Conservation (phyloP, 2,797 vertebrate species). For the Telmatherina bonti region DNA sequence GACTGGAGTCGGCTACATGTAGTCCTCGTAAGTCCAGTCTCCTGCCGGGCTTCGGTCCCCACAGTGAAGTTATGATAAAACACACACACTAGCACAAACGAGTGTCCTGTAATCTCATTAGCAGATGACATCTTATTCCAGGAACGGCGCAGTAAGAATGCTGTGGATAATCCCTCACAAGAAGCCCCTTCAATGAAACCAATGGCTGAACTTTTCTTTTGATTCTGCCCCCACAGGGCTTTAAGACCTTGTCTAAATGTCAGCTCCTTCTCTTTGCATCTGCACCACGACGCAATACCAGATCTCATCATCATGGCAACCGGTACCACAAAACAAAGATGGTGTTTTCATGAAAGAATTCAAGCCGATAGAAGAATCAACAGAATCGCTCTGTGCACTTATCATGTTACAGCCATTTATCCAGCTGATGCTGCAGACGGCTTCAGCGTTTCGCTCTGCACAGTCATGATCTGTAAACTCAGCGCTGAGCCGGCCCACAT, state of each 20-base stretch:
- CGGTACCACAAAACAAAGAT: conserved; percentile 55
- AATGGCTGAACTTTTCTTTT: conserved; percentile 25
- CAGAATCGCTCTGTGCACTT: conserved; percentile 54
- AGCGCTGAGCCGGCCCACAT: too few species aligned
- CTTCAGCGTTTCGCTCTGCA: not conserved
- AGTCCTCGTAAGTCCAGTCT: too few species aligned
- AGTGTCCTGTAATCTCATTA: too few species aligned
- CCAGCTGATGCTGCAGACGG: conserved; percentile 7
- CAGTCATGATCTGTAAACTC: too few species aligned
- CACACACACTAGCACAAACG: too few species aligned
- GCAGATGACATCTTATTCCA: too few species aligned
- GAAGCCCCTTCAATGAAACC: conserved; percentile 19
- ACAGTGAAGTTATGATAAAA: too few species aligned
- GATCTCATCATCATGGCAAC: conserved; percentile 67
- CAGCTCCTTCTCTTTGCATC: conserved; percentile 31
- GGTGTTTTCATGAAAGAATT: conserved; percentile 81
- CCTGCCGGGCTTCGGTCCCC: too few species aligned
- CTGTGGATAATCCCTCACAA: too few species aligned
- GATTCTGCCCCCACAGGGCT: conserved; percentile 32
- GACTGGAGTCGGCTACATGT: too few species aligned
- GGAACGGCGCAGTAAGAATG: too few species aligned
- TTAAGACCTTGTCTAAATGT: conserved; percentile 26
- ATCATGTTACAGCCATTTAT: conserved; percentile 71
- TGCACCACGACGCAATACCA: conserved; percentile 34
- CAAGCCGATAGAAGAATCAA: conserved; percentile 72